Evolutionary conservation across 2,113 vertebrate species (phyloP).

Genomic region (Atrichornis clamosus): DNA sequence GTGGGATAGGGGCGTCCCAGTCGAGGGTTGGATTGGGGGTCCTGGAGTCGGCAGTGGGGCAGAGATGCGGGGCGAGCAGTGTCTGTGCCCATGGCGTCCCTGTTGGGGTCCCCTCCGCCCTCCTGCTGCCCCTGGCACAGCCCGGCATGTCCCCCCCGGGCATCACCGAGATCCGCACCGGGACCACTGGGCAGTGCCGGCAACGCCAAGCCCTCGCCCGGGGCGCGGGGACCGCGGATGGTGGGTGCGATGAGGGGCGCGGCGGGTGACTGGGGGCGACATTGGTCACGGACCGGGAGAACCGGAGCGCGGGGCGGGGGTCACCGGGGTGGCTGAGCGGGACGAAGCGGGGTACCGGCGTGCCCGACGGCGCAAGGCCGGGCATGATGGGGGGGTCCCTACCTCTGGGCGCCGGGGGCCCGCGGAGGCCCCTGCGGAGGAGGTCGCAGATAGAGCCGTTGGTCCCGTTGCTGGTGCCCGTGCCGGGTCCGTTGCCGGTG

Average conservation of each 20-base stretch:
- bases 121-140: not conserved
- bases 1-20: not conserved
- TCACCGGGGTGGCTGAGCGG: not conserved
- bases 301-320: not conserved
- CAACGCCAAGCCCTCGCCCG: not conserved
- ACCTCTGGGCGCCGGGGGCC: not conserved
- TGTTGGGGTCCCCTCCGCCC: not conserved
- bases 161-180: not conserved
- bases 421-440: not conserved
- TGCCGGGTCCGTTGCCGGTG: not conserved
- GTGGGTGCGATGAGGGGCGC: not conserved
- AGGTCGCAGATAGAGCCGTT: not conserved
- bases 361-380: not conserved
- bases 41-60: not conserved
- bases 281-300: not conserved
- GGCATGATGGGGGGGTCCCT: not conserved
- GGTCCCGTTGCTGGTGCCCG: not conserved
- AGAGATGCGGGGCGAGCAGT: not conserved
- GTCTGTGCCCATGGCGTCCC: not conserved
- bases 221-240: not conserved
- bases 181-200: not conserved
- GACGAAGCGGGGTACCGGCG: not conserved
- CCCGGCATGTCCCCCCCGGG: not conserved
- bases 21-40: not conserved
- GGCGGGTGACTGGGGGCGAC: not conserved